A percentile compares a stretch with the other conserved stretches of the same genome.
Evolutionary conservation across 2,797 vertebrate genomes (phyloP).

Genomic region (Avahi laniger): DNA sequence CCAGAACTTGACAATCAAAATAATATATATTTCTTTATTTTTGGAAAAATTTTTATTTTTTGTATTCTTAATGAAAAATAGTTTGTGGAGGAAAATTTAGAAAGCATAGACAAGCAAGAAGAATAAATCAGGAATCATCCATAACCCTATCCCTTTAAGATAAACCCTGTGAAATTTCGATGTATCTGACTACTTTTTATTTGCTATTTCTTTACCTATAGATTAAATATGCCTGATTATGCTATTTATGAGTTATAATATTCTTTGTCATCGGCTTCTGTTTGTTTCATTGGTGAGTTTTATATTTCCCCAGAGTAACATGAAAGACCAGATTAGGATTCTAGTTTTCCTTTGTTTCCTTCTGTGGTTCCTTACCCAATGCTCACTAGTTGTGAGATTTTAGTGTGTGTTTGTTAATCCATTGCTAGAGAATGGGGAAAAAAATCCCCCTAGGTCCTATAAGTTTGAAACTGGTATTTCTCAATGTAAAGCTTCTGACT

Average conservation of each 20-base stretch:
- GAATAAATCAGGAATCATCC: not conserved
- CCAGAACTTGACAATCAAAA: not conserved
- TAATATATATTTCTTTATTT: not conserved
- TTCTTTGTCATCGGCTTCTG: not conserved
- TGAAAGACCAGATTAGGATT: not conserved
- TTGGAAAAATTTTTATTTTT: conserved; percentile 10
- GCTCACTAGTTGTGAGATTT: not conserved
- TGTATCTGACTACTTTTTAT: not conserved
- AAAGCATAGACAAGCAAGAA: not conserved
- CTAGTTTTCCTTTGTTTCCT: not conserved
- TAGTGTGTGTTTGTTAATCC: not conserved
- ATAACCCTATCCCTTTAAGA: not conserved
- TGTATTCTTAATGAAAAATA: not conserved
- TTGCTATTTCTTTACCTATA: not conserved
- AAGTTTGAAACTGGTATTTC: not conserved
- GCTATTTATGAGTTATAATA: not conserved
- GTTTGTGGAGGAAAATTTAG: not conserved
- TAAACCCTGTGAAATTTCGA: not conserved
- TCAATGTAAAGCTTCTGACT: not conserved
- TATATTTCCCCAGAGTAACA: not conserved
- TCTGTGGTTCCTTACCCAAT: not conserved
- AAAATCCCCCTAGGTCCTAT: not conserved
- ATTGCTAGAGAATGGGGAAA: not conserved
- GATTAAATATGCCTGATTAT: not conserved
- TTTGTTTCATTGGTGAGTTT: not conserved